Evolutionary conservation across 2,113 vertebrate genomes (phyloP), one percentile per base, ranked within the genome.

Genomic region (Sinocyclocheilus rhinocerous): DNA sequence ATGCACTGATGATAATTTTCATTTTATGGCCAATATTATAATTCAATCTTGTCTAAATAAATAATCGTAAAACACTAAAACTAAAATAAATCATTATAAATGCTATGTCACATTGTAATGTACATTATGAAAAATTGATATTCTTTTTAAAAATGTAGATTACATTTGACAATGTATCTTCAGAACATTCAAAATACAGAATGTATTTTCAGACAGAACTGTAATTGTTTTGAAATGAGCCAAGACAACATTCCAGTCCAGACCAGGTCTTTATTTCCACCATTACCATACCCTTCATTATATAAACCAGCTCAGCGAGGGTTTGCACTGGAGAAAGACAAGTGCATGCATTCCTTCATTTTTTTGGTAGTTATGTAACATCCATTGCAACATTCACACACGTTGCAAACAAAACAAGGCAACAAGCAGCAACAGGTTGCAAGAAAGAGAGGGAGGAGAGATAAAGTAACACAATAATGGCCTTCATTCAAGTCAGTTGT

Each of bases 251-350:
- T 50, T 83, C 26, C 2, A 4, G 50, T 67, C 84, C 24, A 75
- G 67, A 81, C 55, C 48, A 81, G 84, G 15, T 33, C 29, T 29
- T 50, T 26, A 61, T 86, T 85, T 87, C 76, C 69, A 26, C 26
- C 26, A 26, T 26, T 26, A 81, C 81, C 29, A 24, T 16, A 65
- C 36, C 63, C 61, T 76, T 12, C 61, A 55, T 91, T 88, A 84
- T 33, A 52, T 89, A 92, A 92, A 86, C 83, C 84, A 65, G 2
- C 20, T 69, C 11, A 75, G 1, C n/a, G 69, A 83, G 73, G 70
- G 22, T 72, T 33, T 36, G n/a, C 4, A 10, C n/a, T 45, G 24
- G 8, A 79, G 6, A n/a, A 52, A 29, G 13, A 63, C 55, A 72
- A 73, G 67, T 79, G 67, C 18, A 48, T 50, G 39, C 59, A 75